Conservation (phyloP, 2,888 invertebrate species). For the Drosophila nr. medialis region DNA sequence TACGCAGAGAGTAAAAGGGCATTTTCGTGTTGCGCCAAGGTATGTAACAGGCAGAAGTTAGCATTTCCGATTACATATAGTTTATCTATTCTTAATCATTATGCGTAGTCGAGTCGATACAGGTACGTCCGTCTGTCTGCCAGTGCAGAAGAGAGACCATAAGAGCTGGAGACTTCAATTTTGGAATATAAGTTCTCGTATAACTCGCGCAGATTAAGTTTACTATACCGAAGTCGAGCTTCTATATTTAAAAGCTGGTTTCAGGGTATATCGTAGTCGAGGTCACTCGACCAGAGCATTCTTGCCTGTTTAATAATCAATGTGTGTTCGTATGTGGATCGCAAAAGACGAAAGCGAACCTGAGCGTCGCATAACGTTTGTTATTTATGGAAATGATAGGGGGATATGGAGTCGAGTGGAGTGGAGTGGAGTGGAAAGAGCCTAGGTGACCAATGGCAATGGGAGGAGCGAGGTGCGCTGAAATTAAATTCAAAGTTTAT, state of each 20-base stretch:
- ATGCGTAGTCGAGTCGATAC: too few species aligned
- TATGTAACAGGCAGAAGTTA: background rate
- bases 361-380: slow-evolving; percentile 56
- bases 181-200: background rate
- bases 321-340: slow-evolving; percentile 1
- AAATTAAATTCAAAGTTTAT: slow-evolving; percentile 81
- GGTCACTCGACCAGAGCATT: background rate
- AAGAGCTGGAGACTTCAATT: rapidly evolving
- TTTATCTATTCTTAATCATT: background rate
- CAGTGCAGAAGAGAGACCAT: too few species aligned
- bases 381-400: slow-evolving; percentile 41
- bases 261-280: background rate
- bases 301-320: slow-evolving; percentile 5
- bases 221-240: background rate
- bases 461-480: slow-evolving; percentile 28
- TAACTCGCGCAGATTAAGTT: background rate
- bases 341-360: slow-evolving; percentile 4
- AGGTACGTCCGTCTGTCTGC: too few species aligned
- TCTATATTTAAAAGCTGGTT: rapidly evolving
- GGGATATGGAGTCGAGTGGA: background rate
- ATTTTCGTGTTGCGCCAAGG: background rate
- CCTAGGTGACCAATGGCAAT: slow-evolving; percentile 30
- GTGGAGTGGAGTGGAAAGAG: background rate
- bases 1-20: background rate
- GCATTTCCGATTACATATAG: background rate